Evolutionary conservation across 2,797 vertebrate species (phyloP).

Genomic region (Naso thynnoides): DNA sequence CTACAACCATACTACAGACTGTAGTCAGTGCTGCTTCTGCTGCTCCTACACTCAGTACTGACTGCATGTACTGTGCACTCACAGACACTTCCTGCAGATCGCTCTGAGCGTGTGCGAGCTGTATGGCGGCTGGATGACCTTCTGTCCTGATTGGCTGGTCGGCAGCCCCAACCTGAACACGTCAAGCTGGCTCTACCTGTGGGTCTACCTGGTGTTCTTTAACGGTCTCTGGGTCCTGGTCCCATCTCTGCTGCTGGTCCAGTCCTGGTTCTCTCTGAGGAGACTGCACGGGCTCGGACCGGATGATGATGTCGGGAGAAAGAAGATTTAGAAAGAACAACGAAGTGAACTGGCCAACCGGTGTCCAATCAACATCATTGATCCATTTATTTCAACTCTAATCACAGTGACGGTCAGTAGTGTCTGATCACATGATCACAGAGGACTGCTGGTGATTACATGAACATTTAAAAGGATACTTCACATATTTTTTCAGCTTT

Average conservation of each 20-base stretch:
- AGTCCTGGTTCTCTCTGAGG: constrained; percentile 84
- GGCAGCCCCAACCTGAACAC: constrained; percentile 85
- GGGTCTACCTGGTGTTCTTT: constrained; percentile 88
- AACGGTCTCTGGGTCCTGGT: constrained; percentile 82
- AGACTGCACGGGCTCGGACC: constrained; percentile 56
- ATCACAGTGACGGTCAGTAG: no score
- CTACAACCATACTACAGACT: not conserved
- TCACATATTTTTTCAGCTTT: no score
- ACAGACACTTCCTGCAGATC: constrained; percentile 88
- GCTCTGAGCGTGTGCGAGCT: constrained; percentile 84
- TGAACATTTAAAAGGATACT: no score
- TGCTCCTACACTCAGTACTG: constrained; percentile 79
- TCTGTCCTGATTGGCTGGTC: constrained; percentile 83
- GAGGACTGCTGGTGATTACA: no score
- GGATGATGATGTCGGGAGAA: not conserved
- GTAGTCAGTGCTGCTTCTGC: constrained; percentile 65
- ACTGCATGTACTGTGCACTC: not conserved
- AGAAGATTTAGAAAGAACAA: not conserved
- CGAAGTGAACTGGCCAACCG: no score
- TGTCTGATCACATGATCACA: no score
- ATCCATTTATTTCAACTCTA: no score
- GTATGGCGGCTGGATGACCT: constrained; percentile 85
- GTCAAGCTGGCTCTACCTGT: constrained; percentile 83
- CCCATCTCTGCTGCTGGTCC: constrained; percentile 83
- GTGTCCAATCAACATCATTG: no score